Percentiles rank a stretch among this genome's conserved stretches.
Conservation (phyloP, 2,888 invertebrate genomes). For the Aradus depressus region DNA sequence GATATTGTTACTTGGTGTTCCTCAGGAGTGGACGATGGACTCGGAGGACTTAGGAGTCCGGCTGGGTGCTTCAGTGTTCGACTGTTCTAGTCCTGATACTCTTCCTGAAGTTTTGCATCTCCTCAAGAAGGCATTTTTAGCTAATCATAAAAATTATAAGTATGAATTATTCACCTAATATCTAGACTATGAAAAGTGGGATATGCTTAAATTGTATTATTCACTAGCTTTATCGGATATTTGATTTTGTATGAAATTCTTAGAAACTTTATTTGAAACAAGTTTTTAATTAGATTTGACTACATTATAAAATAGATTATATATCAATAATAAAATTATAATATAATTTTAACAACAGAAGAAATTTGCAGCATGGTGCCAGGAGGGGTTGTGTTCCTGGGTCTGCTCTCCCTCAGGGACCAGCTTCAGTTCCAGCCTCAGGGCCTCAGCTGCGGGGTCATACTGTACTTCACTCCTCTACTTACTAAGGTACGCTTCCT, state of each 20-base stretch:
- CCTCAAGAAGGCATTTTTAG: slow-evolving; percentile 31
- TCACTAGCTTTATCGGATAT: too few relatives aligned
- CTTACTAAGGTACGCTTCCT: slow-evolving; percentile 27
- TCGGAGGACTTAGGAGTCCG: slow-evolving; percentile 32
- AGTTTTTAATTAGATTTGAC: too few relatives aligned
- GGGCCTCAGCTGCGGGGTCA: slow-evolving; percentile 32
- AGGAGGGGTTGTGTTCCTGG: slow-evolving; percentile 32
- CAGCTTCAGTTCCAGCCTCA: slow-evolving; percentile 32
- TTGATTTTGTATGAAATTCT: too few relatives aligned
- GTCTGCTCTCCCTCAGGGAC: slow-evolving; percentile 31
- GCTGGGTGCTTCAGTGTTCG: slow-evolving; percentile 32
- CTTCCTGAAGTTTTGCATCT: slow-evolving; percentile 30
- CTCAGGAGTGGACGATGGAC: slow-evolving; percentile 32
- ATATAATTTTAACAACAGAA: too few relatives aligned
- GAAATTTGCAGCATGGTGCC: slow-evolving; percentile 32
- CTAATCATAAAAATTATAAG: slow-evolving; percentile 33
- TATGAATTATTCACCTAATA: slow-evolving; percentile 23
- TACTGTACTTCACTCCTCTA: slow-evolving; percentile 31
- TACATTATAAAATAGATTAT: too few relatives aligned
- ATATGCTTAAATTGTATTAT: too few relatives aligned
- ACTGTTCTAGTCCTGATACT: slow-evolving; percentile 31
- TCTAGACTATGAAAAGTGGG: too few relatives aligned
- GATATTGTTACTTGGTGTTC: slow-evolving; percentile 11
- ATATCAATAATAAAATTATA: too few relatives aligned
- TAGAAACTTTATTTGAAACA: too few relatives aligned